Evolutionary conservation across 2,888 invertebrate species (phyloP).

Genomic region (Gymnosoma rotundatum): DNA sequence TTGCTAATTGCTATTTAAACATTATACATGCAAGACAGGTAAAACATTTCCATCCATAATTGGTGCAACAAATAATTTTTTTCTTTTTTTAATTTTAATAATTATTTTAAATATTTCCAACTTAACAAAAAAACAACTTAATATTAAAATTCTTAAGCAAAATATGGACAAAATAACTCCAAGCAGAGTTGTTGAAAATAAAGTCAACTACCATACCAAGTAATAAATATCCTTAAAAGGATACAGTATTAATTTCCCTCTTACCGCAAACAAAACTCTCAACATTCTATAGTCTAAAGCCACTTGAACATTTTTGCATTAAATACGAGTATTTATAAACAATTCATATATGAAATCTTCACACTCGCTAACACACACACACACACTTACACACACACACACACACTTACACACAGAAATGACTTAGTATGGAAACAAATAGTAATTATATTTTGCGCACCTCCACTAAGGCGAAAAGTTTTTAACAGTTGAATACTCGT

Average conservation of each 20-base stretch:
- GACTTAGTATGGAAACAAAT: not conserved
- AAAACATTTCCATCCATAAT: not conserved
- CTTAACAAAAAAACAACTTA: slow-evolving; percentile 25
- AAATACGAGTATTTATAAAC: slow-evolving; percentile 2
- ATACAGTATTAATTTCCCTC: slow-evolving; percentile 54
- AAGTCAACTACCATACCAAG: slow-evolving; percentile 14
- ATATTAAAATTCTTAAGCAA: slow-evolving; percentile 13
- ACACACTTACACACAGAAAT: not conserved
- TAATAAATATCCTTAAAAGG: slow-evolving; percentile 50
- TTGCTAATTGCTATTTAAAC: too few species aligned
- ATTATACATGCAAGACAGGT: slow-evolving; percentile 19
- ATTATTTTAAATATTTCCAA: slow-evolving; percentile 37
- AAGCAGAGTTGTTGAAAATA: slow-evolving; percentile 13
- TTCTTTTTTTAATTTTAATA: slow-evolving; percentile 23
- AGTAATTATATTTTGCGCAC: slow-evolving; percentile 29
- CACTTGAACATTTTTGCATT: slow-evolving; percentile 38
- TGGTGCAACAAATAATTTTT: not conserved
- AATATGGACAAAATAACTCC: slow-evolving; percentile 1
- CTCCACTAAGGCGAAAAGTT: slow-evolving; percentile 12
- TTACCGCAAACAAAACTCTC: slow-evolving; percentile 46
- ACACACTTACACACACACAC: too few species aligned
- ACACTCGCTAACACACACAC: not conserved
- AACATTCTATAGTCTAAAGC: slow-evolving; percentile 27
- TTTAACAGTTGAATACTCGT: slow-evolving; percentile 31
- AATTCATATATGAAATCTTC: slow-evolving; percentile 30